Percentiles rank a stretch among this genome's conserved stretches.
Conservation (phyloP, 2,113 vertebrate genomes). For the Pyxicephalus adspersus region DNA sequence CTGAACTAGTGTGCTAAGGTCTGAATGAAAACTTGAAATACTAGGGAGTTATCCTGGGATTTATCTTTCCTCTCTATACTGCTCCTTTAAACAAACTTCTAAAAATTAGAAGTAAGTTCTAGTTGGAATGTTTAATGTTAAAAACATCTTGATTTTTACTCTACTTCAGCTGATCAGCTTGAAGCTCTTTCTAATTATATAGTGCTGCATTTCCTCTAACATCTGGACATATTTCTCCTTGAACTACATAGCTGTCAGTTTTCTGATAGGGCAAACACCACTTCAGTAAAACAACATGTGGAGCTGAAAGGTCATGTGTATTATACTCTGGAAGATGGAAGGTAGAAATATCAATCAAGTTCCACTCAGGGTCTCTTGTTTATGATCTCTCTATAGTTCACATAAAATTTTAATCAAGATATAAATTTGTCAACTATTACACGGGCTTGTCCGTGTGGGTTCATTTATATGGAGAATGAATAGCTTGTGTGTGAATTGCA, state of each 20-base stretch:
- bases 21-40: too few species aligned
- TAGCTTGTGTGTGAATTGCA: too few species aligned
- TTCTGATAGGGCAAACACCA: background rate
- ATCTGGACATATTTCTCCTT: slow-evolving; percentile 46
- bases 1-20: too few species aligned
- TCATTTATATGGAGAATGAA: too few species aligned
- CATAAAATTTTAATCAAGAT: too few species aligned
- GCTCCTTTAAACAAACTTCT: slow-evolving; percentile 12
- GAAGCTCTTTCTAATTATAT: slow-evolving; percentile 41
- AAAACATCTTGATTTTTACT: background rate
- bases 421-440: too few species aligned
- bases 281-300: slow-evolving; percentile 36
- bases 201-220: slow-evolving; percentile 23
- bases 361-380: too few species aligned
- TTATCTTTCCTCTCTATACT: slow-evolving; percentile 23
- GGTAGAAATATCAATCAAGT: background rate
- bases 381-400: too few species aligned
- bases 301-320: slow-evolving; percentile 27
- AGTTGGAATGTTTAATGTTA: slow-evolving; percentile 43
- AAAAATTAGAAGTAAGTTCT: slow-evolving; percentile 18
- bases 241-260: slow-evolving; percentile 20
- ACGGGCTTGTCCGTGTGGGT: too few species aligned
- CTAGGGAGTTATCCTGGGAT: too few species aligned
- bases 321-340: slow-evolving; percentile 1
- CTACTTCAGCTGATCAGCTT: slow-evolving; percentile 39